Evolutionary conservation across 1,140 invertebrate genomes (phyloP), one percentile per base, ranked within the genome.

Genomic region (Armadillidium nasatum): DNA sequence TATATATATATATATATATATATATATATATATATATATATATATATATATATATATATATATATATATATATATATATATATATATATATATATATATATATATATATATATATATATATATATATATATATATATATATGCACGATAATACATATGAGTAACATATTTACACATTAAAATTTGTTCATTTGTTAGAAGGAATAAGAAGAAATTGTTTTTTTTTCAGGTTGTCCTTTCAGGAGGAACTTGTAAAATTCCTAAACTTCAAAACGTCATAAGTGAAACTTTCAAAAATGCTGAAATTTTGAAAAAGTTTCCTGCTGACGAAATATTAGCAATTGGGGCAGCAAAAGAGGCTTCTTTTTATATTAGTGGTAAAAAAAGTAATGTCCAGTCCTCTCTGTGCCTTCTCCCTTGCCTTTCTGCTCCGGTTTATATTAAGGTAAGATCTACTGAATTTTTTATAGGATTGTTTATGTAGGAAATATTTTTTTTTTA

Each of bases 161-260:
- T n/a, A n/a, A n/a, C 33, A 33, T 6, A 33, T 33, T 33, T 33
- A 33, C 33, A 33, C 6, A 33, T 33, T 33, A 33, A 33, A 3
- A 33, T 33, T 33, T 6, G 33, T 33, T 33, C 33, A 33, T 33
- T 33, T 33, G 33, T 33, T 33, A 33, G 2, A 3, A 6, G 6
- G 1, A 33, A 33, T 33, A 33, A 33, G 33, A 33, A 33, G 2
- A 33, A 33, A 33, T 3, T 33, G 50, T 23, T 7, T 71, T 71
- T 71, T 44, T 21, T 70, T 19, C 22, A 75, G 73, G 73, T 75
- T 33, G 44, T 75, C 13, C n/a, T 75, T 10, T 60, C 54, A 19
- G 73, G 73, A 19, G 73, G 73, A 33, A 75, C 54, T 0, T 75
- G 73, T 60, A 75, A 75, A 54, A 75, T 75, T 33, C 73, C 73